A percentile compares a stretch with the other conserved stretches of the same genome.
Conservation (phyloP, 2,888 invertebrate species). For the Ecdyonurus torrentis region DNA sequence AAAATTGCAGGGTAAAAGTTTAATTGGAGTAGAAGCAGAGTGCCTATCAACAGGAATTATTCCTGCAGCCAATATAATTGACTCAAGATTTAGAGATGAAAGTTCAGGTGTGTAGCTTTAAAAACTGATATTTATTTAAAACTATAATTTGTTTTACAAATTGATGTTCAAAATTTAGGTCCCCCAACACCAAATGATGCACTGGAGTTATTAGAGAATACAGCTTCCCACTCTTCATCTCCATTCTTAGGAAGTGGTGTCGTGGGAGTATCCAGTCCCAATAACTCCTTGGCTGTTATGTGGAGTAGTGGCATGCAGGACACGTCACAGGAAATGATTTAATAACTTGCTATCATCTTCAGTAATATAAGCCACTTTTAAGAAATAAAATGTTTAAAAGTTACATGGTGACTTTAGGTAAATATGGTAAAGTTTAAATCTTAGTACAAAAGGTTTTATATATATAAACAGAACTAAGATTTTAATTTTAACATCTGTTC, state of each 20-base stretch:
- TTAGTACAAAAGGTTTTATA: too few relatives aligned
- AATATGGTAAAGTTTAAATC: too few relatives aligned
- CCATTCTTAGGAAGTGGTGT: neutral
- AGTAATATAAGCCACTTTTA: too few relatives aligned
- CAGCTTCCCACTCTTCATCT: neutral
- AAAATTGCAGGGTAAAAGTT: neutral
- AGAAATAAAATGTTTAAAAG: too few relatives aligned
- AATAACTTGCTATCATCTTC: too few relatives aligned
- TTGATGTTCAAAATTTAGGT: too few relatives aligned
- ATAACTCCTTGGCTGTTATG: neutral
- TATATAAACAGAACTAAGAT: too few relatives aligned
- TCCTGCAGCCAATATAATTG: constrained; percentile 23
- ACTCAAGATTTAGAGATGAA: constrained; percentile 18
- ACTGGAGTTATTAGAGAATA: constrained; percentile 21
- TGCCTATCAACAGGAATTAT: constrained; percentile 18
- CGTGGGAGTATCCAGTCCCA: neutral
- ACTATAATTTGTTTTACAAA: too few relatives aligned
- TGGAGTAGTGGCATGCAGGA: neutral
- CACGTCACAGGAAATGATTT: neutral
- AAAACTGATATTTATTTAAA: neutral
- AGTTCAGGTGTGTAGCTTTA: neutral
- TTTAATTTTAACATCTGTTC: too few relatives aligned
- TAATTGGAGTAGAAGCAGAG: neutral
- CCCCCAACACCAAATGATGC: constrained; percentile 27
- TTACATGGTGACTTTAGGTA: too few relatives aligned